Percentiles rank a stretch among this genome's conserved stretches.
Evolutionary conservation across 2,113 vertebrate species (phyloP).

Genomic region (Oriolus oriolus): DNA sequence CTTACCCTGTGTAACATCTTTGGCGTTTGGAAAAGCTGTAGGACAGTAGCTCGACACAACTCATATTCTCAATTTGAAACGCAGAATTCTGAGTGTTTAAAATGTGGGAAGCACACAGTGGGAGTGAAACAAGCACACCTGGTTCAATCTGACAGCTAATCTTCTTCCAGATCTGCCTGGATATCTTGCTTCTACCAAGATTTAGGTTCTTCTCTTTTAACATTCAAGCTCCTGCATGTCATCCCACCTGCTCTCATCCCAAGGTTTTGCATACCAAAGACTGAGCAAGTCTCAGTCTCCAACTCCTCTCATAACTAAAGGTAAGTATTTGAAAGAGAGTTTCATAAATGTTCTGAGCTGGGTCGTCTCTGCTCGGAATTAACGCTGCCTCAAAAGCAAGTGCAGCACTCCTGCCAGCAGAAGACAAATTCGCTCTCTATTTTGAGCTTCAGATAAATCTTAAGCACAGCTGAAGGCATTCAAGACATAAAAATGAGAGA

Average conservation of each 20-base stretch:
- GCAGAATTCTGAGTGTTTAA: background rate
- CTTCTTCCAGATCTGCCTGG: background rate
- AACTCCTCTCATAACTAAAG: background rate
- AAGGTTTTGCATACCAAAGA: background rate
- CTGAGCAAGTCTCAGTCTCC: background rate
- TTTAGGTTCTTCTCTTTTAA: background rate
- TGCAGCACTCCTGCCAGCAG: background rate
- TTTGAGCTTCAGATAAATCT: constrained; percentile 44
- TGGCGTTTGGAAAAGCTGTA: background rate
- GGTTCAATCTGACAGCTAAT: background rate
- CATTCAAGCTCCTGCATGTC: background rate
- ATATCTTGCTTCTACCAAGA: background rate
- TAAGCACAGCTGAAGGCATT: constrained; percentile 23
- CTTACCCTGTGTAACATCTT: background rate
- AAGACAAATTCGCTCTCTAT: constrained; percentile 12
- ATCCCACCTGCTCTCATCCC: background rate
- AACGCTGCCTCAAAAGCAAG: constrained; percentile 1
- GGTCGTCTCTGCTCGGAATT: background rate
- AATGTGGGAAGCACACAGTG: background rate
- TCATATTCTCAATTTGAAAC: background rate
- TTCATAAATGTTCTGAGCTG: background rate
- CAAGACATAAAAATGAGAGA: background rate
- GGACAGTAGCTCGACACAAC: background rate
- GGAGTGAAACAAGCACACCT: background rate
- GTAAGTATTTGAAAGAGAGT: background rate